Evolutionary conservation across 2,113 vertebrate genomes (phyloP).

Genomic region (Scomber colias): DNA sequence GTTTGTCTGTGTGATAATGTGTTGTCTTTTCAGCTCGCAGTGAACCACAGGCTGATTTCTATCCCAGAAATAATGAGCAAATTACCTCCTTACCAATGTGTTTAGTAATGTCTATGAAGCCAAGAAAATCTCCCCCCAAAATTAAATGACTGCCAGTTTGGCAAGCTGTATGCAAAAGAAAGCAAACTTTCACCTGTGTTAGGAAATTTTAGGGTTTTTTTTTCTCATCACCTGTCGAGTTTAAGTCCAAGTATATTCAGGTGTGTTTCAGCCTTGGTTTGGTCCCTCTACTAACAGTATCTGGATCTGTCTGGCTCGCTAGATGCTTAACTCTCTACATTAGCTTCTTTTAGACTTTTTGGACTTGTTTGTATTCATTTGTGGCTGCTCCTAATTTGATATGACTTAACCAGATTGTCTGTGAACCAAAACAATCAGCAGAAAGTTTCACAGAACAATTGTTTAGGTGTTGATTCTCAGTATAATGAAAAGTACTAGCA

Average conservation of each 20-base stretch:
- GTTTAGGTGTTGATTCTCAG: background rate
- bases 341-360: background rate
- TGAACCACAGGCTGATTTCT: constrained; percentile 38
- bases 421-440: background rate
- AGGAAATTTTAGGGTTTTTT: constrained; percentile 27
- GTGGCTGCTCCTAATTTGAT: background rate
- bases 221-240: constrained; percentile 15
- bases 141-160: constrained; percentile 45
- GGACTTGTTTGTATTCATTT: background rate
- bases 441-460: constrained; percentile 1
- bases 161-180: constrained; percentile 22
- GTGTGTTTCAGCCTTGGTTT: too few relatives aligned
- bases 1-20: constrained; percentile 52
- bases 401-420: background rate
- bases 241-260: too few relatives aligned
- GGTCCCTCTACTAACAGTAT: too few relatives aligned
- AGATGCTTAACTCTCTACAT: background rate
- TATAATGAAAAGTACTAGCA: background rate
- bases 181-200: constrained; percentile 37
- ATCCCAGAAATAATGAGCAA: constrained; percentile 57
- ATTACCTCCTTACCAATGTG: constrained; percentile 10
- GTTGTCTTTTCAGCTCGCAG: constrained; percentile 47
- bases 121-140: constrained; percentile 39
- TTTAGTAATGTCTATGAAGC: constrained; percentile 34
- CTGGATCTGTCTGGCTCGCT: background rate